Conservation (phyloP, 1,140 invertebrate genomes). For the Himalopsyche phryganea region DNA sequence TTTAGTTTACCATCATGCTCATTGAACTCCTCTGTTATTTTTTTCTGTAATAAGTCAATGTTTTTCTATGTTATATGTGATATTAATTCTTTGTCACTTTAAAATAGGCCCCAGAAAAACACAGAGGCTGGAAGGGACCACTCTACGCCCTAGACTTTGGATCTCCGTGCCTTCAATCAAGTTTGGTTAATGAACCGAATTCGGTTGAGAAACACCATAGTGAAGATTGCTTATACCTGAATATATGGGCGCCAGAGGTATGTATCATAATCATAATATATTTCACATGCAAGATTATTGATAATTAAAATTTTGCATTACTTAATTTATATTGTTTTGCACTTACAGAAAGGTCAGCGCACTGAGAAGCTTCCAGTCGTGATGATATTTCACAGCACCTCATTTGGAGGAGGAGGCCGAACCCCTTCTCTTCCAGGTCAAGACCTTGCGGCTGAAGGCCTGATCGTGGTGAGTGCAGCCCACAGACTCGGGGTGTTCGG, state of each 20-base stretch:
- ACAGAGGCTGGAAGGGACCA: constrained; percentile 49
- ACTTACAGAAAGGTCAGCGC: constrained; percentile 47
- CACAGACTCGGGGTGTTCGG: constrained; percentile 65
- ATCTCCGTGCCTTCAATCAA: constrained; percentile 50
- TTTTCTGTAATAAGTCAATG: too few relatives aligned
- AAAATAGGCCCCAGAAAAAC: constrained; percentile 46
- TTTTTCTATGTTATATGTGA: too few relatives aligned
- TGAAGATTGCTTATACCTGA: constrained; percentile 56
- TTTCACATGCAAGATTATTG: too few relatives aligned
- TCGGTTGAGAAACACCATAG: constrained; percentile 31
- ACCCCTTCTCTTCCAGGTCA: constrained; percentile 51
- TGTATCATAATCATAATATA: constrained; percentile 1
- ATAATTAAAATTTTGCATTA: too few relatives aligned
- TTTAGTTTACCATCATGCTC: too few relatives aligned
- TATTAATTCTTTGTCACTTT: background rate
- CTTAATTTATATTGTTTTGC: too few relatives aligned
- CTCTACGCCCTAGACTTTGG: constrained; percentile 47
- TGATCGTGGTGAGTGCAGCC: constrained; percentile 61
- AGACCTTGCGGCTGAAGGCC: constrained; percentile 62
- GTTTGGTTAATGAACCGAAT: background rate
- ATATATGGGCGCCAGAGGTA: constrained; percentile 57
- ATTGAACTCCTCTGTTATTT: too few relatives aligned
- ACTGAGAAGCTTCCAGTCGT: constrained; percentile 57
- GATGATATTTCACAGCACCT: constrained; percentile 42
- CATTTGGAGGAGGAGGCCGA: constrained; percentile 39